These are phyloP conservation scores for Criorhina ranunculi DNA, from an alignment of 2,888 invertebrate species.

Conservation along the genomic window DNA sequence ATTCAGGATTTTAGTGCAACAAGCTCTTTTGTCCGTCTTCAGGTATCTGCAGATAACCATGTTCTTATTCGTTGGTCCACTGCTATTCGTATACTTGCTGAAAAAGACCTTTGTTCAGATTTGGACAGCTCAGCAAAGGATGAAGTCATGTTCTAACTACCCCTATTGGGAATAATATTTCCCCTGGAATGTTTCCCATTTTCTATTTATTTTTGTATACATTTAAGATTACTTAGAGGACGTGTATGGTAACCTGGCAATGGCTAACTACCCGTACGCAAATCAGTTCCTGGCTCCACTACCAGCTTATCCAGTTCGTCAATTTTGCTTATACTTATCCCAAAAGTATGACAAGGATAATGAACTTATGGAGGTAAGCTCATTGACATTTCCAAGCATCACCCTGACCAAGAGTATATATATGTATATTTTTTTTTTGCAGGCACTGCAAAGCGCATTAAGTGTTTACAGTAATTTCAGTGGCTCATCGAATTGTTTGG, in stretches of 20 bases:
- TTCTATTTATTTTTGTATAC: not conserved
- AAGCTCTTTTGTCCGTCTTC: too few relatives aligned
- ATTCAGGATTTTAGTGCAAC: too few relatives aligned
- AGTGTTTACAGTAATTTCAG: constrained; percentile 93
- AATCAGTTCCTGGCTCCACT: constrained; percentile 92
- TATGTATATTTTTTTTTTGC: constrained; percentile 78
- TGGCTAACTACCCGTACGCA: constrained; percentile 98
- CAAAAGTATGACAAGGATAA: constrained; percentile 60
- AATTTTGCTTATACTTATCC: constrained; percentile 86
- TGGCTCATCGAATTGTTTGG: constrained; percentile 89
- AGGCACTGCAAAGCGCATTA: constrained; percentile 88
- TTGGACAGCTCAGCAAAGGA: too few relatives aligned
- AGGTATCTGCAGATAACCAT: too few relatives aligned
- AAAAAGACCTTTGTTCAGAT: too few relatives aligned
- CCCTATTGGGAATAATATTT: not conserved
- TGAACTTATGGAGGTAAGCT: constrained; percentile 55
- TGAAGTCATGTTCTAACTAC: too few relatives aligned
- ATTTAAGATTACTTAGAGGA: constrained; percentile 87
- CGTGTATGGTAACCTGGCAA: constrained; percentile 92
- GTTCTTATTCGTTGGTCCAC: too few relatives aligned
- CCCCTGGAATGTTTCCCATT: too few relatives aligned
- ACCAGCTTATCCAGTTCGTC: constrained; percentile 93
- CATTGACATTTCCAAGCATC: not conserved
- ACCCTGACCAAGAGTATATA: too few relatives aligned
- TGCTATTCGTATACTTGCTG: too few relatives aligned